A percentile compares a stretch with the other conserved stretches of the same genome.
These are phyloP conservation scores for Apistogramma diplotaenia DNA, from an alignment of 2,113 vertebrate genomes.

Conservation along the genomic window DNA sequence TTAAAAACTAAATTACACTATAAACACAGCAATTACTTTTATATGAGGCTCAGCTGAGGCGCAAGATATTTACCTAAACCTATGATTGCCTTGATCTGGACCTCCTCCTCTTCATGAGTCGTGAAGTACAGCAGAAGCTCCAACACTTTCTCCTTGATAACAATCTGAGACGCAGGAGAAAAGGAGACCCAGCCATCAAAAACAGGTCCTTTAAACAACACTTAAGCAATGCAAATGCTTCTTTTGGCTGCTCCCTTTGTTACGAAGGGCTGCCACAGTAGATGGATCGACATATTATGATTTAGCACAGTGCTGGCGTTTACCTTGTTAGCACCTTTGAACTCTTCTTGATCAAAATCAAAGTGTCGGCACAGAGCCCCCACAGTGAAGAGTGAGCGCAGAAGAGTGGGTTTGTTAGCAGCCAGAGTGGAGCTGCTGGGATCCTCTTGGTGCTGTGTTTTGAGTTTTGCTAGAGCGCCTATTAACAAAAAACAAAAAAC, in stretches of 20 bases:
- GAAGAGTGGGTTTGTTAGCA: conserved; percentile 91
- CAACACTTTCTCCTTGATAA: conserved; percentile 98
- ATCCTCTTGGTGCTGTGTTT: conserved; percentile 94
- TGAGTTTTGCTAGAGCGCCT: conserved; percentile 96
- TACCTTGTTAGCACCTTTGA: conserved; percentile 97
- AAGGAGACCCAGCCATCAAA: background rate
- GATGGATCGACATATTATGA: too few species aligned
- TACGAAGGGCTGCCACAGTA: too few species aligned
- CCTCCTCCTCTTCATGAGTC: conserved; percentile 94
- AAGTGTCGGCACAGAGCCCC: conserved; percentile 96
- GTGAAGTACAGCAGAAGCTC: conserved; percentile 98
- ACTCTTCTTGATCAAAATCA: conserved; percentile 97
- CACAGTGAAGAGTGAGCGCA: conserved; percentile 96
- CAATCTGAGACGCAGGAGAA: conserved; percentile 76
- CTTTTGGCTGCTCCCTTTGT: too few species aligned
- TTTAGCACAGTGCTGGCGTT: background rate
- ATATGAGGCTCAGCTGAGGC: background rate
- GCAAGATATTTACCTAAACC: conserved; percentile 85
- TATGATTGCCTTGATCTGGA: conserved; percentile 97
- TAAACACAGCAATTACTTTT: background rate
- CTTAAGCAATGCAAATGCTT: background rate
- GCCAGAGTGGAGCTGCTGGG: conserved; percentile 86
- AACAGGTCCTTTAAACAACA: background rate
- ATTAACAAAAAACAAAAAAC: too few species aligned
- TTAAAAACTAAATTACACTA: background rate